Conservation (phyloP, 2,888 invertebrate genomes). For the Deroplatys truncata region DNA sequence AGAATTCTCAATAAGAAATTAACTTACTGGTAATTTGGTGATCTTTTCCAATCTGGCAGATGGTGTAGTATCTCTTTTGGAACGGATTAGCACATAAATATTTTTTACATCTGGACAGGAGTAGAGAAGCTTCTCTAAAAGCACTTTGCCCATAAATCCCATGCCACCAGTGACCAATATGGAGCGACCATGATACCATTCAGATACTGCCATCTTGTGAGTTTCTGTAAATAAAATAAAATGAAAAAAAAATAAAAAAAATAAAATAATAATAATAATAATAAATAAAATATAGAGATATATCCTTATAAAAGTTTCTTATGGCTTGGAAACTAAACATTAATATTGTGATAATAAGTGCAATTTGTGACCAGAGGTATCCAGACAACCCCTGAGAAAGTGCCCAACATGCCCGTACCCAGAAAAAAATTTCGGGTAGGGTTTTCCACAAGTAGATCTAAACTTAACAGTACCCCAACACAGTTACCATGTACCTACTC, state of each 20-base stretch:
- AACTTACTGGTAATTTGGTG: neutral
- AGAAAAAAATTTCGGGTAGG: too few species aligned
- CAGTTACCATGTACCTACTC: too few species aligned
- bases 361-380: too few species aligned
- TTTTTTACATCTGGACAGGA: neutral
- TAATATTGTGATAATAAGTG: too few species aligned
- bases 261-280: too few species aligned
- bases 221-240: neutral
- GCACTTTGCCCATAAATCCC: neutral
- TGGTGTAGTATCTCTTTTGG: neutral
- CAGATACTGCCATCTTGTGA: neutral
- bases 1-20: neutral
- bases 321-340: too few species aligned
- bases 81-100: neutral
- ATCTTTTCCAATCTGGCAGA: neutral
- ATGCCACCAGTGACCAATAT: neutral
- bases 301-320: too few species aligned
- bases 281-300: too few species aligned
- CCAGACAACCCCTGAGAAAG: too few species aligned
- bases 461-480: too few species aligned
- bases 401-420: too few species aligned
- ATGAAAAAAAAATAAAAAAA: neutral
- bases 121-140: neutral
- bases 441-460: too few species aligned
- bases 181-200: neutral